Percentiles rank a stretch among this genome's conserved stretches.
Evolutionary conservation across 2,797 vertebrate species (phyloP).

Genomic region (Phoebastria nigripes): DNA sequence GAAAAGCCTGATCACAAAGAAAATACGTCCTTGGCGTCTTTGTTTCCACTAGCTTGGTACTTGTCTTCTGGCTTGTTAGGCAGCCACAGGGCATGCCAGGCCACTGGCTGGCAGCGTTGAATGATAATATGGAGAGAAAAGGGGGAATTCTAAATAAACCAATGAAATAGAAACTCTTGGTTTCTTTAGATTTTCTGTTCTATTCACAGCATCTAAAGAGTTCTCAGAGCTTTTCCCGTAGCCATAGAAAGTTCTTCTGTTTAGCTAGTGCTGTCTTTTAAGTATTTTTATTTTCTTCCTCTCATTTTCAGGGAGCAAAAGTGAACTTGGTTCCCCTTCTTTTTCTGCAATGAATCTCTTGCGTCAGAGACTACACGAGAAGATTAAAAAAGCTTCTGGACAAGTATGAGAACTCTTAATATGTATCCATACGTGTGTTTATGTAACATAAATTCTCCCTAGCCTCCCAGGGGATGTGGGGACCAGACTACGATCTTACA

Average conservation of each 20-base stretch:
- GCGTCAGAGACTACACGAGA: slow-evolving; percentile 87
- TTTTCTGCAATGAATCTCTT: slow-evolving; percentile 84
- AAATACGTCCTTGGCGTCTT: not conserved
- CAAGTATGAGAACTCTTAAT: slow-evolving; percentile 75
- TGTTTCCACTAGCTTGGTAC: not conserved
- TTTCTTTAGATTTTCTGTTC: not conserved
- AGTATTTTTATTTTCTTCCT: not conserved
- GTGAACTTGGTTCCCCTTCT: slow-evolving; percentile 65
- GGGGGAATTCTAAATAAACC: not conserved
- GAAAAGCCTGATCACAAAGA: not conserved
- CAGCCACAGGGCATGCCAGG: not conserved
- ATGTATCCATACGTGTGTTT: not conserved
- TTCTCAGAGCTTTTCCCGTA: not conserved
- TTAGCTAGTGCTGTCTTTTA: not conserved
- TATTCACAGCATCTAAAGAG: not conserved
- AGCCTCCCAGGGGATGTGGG: not conserved
- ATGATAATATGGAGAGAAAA: not conserved
- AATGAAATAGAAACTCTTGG: not conserved
- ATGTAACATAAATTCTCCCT: not conserved
- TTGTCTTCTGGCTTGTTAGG: not conserved
- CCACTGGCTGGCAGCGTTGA: not conserved
- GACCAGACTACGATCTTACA: not conserved
- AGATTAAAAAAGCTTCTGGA: slow-evolving; percentile 86
- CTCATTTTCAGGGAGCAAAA: slow-evolving; percentile 59
- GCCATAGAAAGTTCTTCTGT: not conserved